These are phyloP conservation scores for Muscina levida DNA, from an alignment of 2,888 invertebrate species.

Conservation along the genomic window DNA sequence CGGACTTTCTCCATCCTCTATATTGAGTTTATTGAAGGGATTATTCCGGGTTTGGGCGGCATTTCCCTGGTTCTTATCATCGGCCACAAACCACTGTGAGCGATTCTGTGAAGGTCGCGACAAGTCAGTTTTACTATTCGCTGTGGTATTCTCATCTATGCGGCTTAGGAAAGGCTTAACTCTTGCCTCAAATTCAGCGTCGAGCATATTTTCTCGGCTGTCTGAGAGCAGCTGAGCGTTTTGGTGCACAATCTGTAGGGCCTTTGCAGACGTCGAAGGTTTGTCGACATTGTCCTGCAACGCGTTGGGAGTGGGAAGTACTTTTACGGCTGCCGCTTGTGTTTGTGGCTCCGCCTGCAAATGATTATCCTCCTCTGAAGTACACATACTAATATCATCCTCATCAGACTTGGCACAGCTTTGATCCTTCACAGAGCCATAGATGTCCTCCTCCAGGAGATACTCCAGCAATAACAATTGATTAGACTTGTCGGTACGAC, in stretches of 20 bases:
- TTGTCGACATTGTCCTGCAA: conserved; percentile 41
- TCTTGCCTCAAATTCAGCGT: conserved; percentile 66
- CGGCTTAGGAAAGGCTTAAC: conserved; percentile 71
- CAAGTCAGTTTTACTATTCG: conserved; percentile 69
- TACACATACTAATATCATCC: conserved; percentile 80
- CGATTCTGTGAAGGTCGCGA: conserved; percentile 72
- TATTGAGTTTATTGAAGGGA: conserved; percentile 70
- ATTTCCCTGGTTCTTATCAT: conserved; percentile 58
- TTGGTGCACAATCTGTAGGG: conserved; percentile 76
- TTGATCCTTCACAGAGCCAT: conserved; percentile 82
- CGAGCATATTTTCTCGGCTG: conserved; percentile 76
- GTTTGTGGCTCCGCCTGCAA: conserved; percentile 47
- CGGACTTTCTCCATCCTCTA: conserved; percentile 76
- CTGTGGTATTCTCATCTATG: conserved; percentile 66
- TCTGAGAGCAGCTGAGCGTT: conserved; percentile 76
- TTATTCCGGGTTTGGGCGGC: conserved; percentile 63
- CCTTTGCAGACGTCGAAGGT: conserved; percentile 53
- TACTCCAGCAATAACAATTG: conserved; percentile 85
- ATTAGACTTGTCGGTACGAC: conserved; percentile 81
- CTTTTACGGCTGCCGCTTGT: conserved; percentile 50
- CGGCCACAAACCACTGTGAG: conserved; percentile 77
- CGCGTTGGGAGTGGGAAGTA: conserved; percentile 54
- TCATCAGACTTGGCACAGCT: conserved; percentile 71
- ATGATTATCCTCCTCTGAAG: conserved; percentile 79
- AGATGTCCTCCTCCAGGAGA: conserved; percentile 85